Base-by-base conservation (phyloP, 2,797 vertebrate species). In the Neomorphus geoffroyi region DNA sequence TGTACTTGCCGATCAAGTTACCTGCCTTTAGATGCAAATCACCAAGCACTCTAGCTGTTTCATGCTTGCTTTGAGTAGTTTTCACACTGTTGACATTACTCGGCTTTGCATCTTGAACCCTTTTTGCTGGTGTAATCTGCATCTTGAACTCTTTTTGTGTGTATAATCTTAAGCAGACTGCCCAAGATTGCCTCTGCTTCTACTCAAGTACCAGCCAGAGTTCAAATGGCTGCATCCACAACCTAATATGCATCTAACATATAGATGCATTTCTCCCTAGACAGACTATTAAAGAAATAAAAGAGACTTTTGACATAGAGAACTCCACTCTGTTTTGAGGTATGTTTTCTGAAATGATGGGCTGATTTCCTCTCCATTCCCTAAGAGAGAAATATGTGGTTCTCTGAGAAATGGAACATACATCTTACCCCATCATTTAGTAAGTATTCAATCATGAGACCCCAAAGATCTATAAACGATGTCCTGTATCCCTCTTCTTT, bases 391-490 rank as follows among this genome's bases (percentile, higher is more conserved):
- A 82, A 43, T 12, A 6, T 2, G 6, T 37, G 19, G 3, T 18
- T 75, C 17, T 73, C 37, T 85, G 46, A 57, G 57, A 86, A 95
- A 86, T 46, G 3, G 43, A 79, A 93, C 21, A 46, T 18, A 57
- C 7, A 26, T 71, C 90, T 57, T 95, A 99, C 98, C 98, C 98
- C 97, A 28, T 98, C 98, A 6, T 98, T 97, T 26, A 98, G 95
- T n/a, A 98, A 92, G 67, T 98, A 95, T 73, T 99, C 98, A 8
- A 98, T 87, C 67, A 98, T 93, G 83, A 99, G 98, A 48, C 98
- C 98, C 97, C 97, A 98, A 69, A 98, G 97, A 86, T 99, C 98
- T 39, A 98, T 98, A 22, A 97, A 94, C 39, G 98, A 97, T 79
- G 98, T 97, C 5, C 78, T 96, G 85, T 98, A 97, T 80, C 98